Percentiles rank a stretch among this genome's conserved stretches.
phyloP scores from a whole-genome alignment of 2,888 invertebrate genomes.

The Drosophila greeni region DNA sequence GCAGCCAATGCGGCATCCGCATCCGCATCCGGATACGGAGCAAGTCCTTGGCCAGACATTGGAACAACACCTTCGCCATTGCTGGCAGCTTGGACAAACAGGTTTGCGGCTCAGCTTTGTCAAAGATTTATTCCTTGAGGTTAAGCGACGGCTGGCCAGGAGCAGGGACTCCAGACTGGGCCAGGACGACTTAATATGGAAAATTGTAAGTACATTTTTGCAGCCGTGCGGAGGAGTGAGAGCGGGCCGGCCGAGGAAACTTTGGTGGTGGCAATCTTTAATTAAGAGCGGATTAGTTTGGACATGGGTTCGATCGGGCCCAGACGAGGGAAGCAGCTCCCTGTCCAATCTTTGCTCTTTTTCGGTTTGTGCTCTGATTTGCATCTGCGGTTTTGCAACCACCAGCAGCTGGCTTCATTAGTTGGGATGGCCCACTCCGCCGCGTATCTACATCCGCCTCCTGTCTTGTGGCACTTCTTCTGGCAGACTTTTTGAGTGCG shows the following conservation, averaged over 20 bases:
- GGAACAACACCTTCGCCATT: constrained; percentile 75
- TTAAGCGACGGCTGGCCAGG: constrained; percentile 65
- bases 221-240: background rate
- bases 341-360: constrained; percentile 69
- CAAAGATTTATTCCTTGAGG: constrained; percentile 77
- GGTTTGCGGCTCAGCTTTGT: constrained; percentile 75
- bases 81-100: constrained; percentile 75
- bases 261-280: constrained; percentile 73
- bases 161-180: background rate
- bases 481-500: constrained; percentile 69
- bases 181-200: constrained; percentile 59
- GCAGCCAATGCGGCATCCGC: constrained; percentile 32
- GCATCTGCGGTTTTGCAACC: constrained; percentile 77
- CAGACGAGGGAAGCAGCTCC: constrained; percentile 22
- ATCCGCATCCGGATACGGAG: constrained; percentile 33
- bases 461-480: constrained; percentile 31
- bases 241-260: constrained; percentile 8
- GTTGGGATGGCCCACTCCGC: constrained; percentile 37
- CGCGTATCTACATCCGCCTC: background rate
- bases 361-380: constrained; percentile 72
- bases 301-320: constrained; percentile 72
- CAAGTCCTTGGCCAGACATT: constrained; percentile 63
- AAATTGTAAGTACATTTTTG: constrained; percentile 61
- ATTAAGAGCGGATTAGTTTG: constrained; percentile 78
- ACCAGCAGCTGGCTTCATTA: constrained; percentile 67